A percentile compares a stretch with the other conserved stretches of the same genome.
phyloP scores from a whole-genome alignment of 2,113 vertebrate genomes.

The Nothoprocta pentlandii region DNA sequence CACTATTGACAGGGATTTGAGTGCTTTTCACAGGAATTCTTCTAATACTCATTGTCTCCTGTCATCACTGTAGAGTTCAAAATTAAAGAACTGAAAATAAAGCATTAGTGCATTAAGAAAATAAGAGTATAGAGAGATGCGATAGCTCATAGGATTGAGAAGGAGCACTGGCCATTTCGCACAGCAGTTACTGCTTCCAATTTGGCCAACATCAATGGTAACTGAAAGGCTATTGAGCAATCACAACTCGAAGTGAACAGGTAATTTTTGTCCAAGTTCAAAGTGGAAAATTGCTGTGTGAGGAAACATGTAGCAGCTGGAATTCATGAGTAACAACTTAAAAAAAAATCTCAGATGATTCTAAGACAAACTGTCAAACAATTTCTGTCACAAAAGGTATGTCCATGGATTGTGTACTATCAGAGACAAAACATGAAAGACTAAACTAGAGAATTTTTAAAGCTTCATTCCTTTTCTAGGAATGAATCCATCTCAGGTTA shows the following conservation, averaged over 20 bases:
- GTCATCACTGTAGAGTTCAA: neutral
- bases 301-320: neutral
- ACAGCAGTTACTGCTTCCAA: slow-evolving; percentile 1
- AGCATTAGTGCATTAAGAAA: slow-evolving; percentile 1
- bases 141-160: neutral
- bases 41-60: neutral
- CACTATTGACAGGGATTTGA: slow-evolving; percentile 24
- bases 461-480: neutral
- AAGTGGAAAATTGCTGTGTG: neutral
- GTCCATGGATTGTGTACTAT: neutral
- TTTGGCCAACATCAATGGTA: neutral
- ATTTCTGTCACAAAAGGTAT: neutral
- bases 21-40: slow-evolving; percentile 25
- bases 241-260: slow-evolving; percentile 1
- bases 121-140: neutral
- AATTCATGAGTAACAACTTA: neutral
- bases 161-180: slow-evolving; percentile 8
- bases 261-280: neutral
- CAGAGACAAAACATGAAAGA: neutral
- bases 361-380: neutral
- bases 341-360: neutral
- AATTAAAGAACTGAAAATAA: slow-evolving; percentile 26
- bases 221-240: neutral
- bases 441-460: neutral
- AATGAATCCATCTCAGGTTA: neutral